Evolutionary conservation across 1,140 invertebrate species (phyloP).

Genomic region (Homalodisca vitripennis): DNA sequence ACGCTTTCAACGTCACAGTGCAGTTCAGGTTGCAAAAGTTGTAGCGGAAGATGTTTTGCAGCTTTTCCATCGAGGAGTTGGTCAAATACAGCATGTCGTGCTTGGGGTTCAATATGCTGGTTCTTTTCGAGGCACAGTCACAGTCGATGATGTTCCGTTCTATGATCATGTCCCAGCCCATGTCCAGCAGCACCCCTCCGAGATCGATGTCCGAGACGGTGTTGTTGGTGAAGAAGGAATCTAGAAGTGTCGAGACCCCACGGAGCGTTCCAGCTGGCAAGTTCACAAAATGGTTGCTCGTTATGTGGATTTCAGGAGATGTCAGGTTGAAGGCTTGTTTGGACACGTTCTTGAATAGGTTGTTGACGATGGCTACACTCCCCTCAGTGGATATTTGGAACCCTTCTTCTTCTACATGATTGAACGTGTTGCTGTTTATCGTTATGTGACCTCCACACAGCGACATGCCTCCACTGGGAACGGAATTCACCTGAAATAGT

Average conservation of each 20-base stretch:
- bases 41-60: neutral
- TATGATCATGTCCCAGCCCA: neutral
- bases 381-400: neutral
- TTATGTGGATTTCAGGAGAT: neutral
- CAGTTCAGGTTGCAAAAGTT: constrained; percentile 6
- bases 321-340: constrained; percentile 1
- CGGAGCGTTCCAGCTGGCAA: constrained; percentile 5
- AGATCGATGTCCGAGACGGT: constrained; percentile 1
- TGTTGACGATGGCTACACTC: neutral
- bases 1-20: neutral
- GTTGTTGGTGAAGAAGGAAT: constrained; percentile 11
- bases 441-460: neutral
- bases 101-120: constrained; percentile 15
- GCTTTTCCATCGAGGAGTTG: neutral
- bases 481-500: neutral
- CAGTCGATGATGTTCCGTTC: constrained; percentile 4
- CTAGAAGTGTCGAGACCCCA: neutral
- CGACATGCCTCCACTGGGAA: neutral
- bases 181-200: constrained; percentile 1
- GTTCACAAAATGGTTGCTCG: neutral
- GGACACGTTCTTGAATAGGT: neutral
- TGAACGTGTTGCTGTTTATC: neutral
- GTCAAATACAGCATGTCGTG: constrained; percentile 1
- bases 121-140: constrained; percentile 20
- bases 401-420: neutral